These are phyloP conservation scores for Ptiloglossa arizonensis DNA, from an alignment of 1,140 invertebrate species.

Conservation along the genomic window DNA sequence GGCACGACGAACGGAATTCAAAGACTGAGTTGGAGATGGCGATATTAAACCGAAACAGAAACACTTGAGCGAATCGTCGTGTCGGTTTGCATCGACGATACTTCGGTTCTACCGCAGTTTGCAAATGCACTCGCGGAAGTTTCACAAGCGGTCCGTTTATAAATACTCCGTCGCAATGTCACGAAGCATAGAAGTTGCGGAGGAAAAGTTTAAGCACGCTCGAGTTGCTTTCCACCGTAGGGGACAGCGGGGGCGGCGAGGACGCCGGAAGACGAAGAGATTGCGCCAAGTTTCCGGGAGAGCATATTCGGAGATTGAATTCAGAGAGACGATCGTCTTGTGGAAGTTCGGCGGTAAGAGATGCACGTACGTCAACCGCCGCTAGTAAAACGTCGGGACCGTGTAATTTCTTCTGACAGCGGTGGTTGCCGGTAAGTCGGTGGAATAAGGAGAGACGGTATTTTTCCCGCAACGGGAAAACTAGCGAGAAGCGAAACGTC, in stretches of 20 bases:
- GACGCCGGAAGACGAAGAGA: conserved; percentile 1
- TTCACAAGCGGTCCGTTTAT: conserved; percentile 43
- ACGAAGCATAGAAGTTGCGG: conserved; percentile 31
- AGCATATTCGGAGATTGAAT: conserved; percentile 60
- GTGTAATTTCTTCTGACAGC: conserved; percentile 56
- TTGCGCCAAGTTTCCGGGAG: conserved; percentile 37
- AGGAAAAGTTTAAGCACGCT: conserved; percentile 15
- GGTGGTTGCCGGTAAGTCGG: neutral
- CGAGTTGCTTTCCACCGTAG: neutral
- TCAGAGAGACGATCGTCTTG: conserved; percentile 32
- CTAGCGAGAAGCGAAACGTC: too few species aligned
- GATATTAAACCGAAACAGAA: conserved; percentile 52
- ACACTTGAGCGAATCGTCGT: conserved; percentile 22
- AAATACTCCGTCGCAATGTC: conserved; percentile 48
- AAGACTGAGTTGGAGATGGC: too few species aligned
- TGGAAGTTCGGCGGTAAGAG: conserved; percentile 26
- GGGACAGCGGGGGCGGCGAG: neutral
- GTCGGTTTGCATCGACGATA: neutral
- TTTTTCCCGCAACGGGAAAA: neutral
- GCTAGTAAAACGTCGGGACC: conserved; percentile 3
- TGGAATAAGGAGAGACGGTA: neutral
- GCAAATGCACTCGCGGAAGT: conserved; percentile 9
- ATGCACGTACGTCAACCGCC: conserved; percentile 23
- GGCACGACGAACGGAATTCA: too few species aligned
- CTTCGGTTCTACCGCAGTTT: neutral